phyloP scores from a whole-genome alignment of 2,888 invertebrate species.

The Aradus depressus region DNA sequence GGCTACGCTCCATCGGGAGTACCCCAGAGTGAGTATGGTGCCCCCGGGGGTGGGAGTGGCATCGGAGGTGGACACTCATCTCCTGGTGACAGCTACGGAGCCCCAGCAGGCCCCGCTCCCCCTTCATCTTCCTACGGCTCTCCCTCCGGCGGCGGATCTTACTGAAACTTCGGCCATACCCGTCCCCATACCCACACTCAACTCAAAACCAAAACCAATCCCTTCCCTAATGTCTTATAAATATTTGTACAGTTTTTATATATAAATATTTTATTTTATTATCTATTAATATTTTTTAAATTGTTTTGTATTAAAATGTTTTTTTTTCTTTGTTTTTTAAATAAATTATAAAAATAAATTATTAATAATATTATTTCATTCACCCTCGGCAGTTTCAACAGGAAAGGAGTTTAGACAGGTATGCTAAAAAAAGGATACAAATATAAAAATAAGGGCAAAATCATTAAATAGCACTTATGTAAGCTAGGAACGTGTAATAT shows the following conservation, averaged over 20 bases:
- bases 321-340: too few species aligned
- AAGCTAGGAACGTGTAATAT: too few species aligned
- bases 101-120: constrained; percentile 38
- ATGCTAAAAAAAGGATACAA: too few species aligned
- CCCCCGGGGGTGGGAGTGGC: constrained; percentile 35
- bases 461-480: too few species aligned
- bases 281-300: constrained; percentile 21
- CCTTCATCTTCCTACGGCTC: constrained; percentile 23
- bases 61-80: constrained; percentile 32
- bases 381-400: too few species aligned
- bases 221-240: constrained; percentile 21
- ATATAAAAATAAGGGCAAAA: too few species aligned
- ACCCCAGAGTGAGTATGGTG: constrained; percentile 43
- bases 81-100: constrained; percentile 49
- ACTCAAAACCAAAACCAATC: not conserved
- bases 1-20: constrained; percentile 44
- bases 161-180: constrained; percentile 18
- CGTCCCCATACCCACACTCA: not conserved
- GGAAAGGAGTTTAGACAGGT: too few species aligned
- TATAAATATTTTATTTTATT: constrained; percentile 22
- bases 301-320: constrained; percentile 21
- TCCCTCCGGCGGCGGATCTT: constrained; percentile 19
- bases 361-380: too few species aligned
- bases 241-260: constrained; percentile 26
- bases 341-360: too few species aligned